These are phyloP conservation scores for Amblyjoppa fuscipennis DNA, from an alignment of 2,888 invertebrate species.

Conservation along the genomic window DNA sequence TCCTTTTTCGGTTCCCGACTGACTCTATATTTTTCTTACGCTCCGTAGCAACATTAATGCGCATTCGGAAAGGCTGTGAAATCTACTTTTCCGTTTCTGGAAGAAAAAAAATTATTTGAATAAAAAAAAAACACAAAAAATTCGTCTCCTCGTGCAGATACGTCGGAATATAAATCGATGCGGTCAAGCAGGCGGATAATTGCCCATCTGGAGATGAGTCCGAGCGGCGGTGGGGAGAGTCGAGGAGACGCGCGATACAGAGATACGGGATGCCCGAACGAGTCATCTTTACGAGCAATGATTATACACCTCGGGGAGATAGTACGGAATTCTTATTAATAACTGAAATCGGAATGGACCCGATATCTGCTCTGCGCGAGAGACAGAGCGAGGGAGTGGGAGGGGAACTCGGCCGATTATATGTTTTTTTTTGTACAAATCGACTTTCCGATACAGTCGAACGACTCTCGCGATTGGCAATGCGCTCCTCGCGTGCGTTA, in stretches of 20 bases:
- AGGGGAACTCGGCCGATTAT: conserved; percentile 19
- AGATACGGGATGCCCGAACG: conserved; percentile 51
- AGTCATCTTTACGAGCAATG: conserved; percentile 75
- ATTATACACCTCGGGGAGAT: conserved; percentile 74
- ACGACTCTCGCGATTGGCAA: conserved; percentile 24
- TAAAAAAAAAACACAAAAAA: conserved; percentile 6
- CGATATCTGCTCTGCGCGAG: conserved; percentile 8
- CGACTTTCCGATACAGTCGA: conserved; percentile 25
- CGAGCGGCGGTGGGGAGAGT: conserved; percentile 51
- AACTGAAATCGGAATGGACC: conserved; percentile 72
- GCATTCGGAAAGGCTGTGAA: conserved; percentile 2
- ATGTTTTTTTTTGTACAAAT: conserved; percentile 42
- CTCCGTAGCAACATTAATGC: no score
- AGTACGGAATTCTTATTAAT: conserved; percentile 73
- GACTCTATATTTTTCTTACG: no score
- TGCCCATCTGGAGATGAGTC: conserved; percentile 57
- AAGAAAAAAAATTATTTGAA: conserved; percentile 14
- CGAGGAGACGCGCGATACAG: conserved; percentile 48
- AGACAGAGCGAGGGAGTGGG: not conserved
- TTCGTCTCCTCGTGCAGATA: conserved; percentile 20
- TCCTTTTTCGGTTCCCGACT: no score
- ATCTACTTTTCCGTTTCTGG: conserved; percentile 26
- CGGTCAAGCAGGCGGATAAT: conserved; percentile 63
- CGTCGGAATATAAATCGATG: conserved; percentile 64
- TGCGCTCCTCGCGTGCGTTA: conserved; percentile 61